phyloP scores from a whole-genome alignment of 2,888 invertebrate genomes.

The Agriopis aurantiaria region DNA sequence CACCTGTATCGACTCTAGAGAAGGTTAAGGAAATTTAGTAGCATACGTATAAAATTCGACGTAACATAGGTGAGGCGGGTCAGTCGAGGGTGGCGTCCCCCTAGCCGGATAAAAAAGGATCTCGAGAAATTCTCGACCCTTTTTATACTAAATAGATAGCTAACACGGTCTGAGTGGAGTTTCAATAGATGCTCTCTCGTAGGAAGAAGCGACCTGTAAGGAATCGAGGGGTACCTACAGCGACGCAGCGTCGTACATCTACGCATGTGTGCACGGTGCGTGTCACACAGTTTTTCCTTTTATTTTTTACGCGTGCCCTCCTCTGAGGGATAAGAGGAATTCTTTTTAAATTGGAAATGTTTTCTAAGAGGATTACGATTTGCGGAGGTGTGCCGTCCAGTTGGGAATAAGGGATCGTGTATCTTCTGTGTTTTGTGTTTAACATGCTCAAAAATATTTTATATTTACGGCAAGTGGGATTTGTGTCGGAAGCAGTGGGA shows the following conservation, averaged over 20 bases:
- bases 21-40: slow-evolving; percentile 49
- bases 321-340: slow-evolving; percentile 83
- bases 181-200: slow-evolving; percentile 86
- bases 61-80: slow-evolving; percentile 49
- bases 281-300: slow-evolving; percentile 82
- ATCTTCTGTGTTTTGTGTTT: slow-evolving; percentile 71
- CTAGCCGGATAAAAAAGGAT: slow-evolving; percentile 81
- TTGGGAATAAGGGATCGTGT: slow-evolving; percentile 75
- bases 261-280: slow-evolving; percentile 61
- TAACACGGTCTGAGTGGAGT: slow-evolving; percentile 86
- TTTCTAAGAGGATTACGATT: slow-evolving; percentile 87
- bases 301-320: slow-evolving; percentile 85
- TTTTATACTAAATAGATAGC: slow-evolving; percentile 87
- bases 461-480: slow-evolving; percentile 56
- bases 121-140: slow-evolving; percentile 83
- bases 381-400: slow-evolving; percentile 76
- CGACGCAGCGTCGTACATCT: slow-evolving; percentile 69
- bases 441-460: slow-evolving; percentile 65
- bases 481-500: slow-evolving; percentile 19
- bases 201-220: slow-evolving; percentile 85
- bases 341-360: slow-evolving; percentile 87
- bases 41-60: slow-evolving; percentile 48
- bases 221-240: slow-evolving; percentile 77
- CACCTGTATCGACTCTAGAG: slow-evolving; percentile 46
- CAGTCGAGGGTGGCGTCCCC: slow-evolving; percentile 62